Evolutionary conservation across 2,797 vertebrate species (phyloP).

Genomic region (Coreius guichenoti): DNA sequence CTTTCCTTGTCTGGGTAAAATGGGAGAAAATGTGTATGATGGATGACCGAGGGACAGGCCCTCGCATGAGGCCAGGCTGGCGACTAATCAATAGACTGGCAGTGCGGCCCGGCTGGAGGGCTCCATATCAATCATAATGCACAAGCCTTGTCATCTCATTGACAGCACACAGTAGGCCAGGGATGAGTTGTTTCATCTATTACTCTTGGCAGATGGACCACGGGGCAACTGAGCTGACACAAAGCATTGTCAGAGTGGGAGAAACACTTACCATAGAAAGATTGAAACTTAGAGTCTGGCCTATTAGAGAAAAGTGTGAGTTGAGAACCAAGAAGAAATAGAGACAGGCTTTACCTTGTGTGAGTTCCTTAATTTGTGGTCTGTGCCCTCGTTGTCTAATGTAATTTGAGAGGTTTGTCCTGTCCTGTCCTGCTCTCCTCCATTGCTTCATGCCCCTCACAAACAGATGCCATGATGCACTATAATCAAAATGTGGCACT

Average conservation of each 20-base stretch:
- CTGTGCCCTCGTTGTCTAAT: conserved; percentile 29
- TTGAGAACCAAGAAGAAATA: background rate
- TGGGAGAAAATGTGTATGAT: conserved; percentile 45
- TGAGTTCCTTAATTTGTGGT: background rate
- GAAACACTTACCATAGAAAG: background rate
- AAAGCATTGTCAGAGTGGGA: background rate
- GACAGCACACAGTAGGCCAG: conserved; percentile 23
- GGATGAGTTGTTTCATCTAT: conserved; percentile 21
- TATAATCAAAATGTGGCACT: conserved; percentile 69
- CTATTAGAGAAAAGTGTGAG: background rate
- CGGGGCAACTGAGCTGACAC: background rate
- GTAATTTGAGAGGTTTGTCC: conserved; percentile 53
- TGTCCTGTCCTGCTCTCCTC: conserved; percentile 8
- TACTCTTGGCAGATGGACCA: conserved; percentile 34
- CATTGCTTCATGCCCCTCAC: conserved; percentile 27
- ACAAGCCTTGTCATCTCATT: conserved; percentile 30
- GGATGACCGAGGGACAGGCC: conserved; percentile 26
- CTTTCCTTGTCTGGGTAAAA: conserved; percentile 23
- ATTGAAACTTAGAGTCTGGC: background rate
- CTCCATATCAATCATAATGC: conserved; percentile 50
- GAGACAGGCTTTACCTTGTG: background rate
- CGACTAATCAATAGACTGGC: conserved; percentile 51
- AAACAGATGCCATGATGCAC: conserved; percentile 63
- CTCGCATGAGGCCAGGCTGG: conserved; percentile 36
- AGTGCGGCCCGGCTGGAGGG: conserved; percentile 33